Evolutionary conservation across 2,888 invertebrate species (phyloP).

Genomic region (Andrena camellia): DNA sequence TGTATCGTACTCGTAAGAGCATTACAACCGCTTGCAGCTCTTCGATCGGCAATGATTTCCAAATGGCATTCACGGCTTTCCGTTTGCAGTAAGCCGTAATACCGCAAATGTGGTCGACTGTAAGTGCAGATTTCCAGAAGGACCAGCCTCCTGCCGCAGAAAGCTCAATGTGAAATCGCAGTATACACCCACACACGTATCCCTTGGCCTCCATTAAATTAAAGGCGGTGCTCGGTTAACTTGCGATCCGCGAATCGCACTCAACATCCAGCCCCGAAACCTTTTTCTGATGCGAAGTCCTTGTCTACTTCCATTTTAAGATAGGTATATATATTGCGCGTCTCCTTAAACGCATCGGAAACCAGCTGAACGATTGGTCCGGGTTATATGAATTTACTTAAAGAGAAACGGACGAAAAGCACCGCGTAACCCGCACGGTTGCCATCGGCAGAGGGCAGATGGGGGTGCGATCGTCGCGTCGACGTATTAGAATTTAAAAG

Average conservation of each 20-base stretch:
- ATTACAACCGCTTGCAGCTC: constrained; percentile 48
- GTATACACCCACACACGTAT: constrained; percentile 16
- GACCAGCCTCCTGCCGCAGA: constrained; percentile 26
- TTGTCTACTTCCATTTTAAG: not conserved
- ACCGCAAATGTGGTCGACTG: constrained; percentile 69
- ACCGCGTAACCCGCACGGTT: constrained; percentile 14
- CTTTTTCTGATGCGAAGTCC: not conserved
- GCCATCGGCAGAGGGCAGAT: not conserved
- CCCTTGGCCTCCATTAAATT: constrained; percentile 49
- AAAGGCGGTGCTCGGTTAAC: constrained; percentile 53
- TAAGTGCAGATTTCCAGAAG: constrained; percentile 64
- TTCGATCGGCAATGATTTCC: constrained; percentile 60
- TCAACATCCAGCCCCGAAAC: not conserved
- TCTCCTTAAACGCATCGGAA: not conserved
- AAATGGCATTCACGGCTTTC: constrained; percentile 59
- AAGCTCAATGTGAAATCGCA: constrained; percentile 52
- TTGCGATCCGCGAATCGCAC: constrained; percentile 1
- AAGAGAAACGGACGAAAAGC: constrained; percentile 17
- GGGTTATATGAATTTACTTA: constrained; percentile 28
- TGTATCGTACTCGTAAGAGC: constrained; percentile 56
- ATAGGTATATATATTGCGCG: not conserved
- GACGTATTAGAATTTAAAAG: constrained; percentile 56
- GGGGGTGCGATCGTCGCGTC: constrained; percentile 15
- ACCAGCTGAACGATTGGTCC: not conserved
- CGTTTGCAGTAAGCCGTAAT: constrained; percentile 65